Base-by-base conservation (phyloP, 2,797 vertebrate genomes). In the Melanotaenia maccullochi region DNA sequence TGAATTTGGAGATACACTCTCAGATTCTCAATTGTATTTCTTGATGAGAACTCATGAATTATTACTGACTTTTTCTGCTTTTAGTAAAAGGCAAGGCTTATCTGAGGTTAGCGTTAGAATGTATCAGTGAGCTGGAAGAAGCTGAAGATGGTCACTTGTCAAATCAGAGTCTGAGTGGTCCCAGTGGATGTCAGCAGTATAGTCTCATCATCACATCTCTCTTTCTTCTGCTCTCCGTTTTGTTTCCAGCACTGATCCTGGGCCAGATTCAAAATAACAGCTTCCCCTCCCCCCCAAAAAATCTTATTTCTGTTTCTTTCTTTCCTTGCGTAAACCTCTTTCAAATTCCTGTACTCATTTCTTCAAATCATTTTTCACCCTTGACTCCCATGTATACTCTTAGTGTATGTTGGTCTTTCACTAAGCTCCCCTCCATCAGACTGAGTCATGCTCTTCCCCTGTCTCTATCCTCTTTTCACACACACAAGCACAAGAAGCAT, bases 101-200 rank as follows among this genome's bases (percentile, higher is more conserved):
- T 47, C 66, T 7, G 1, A 73, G 65, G 59, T 40, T n/a, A 22
- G 33, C 56, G 60, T 63, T 22, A 3, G 35, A 82, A 69, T 65
- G 38, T 5, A 57, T 76, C 71, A 84, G 78, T 81, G 69, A 66
- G 78, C 67, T 71, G 65, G 24, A 78, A 72, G 82, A 68, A 60
- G 72, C 55, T 66, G 79, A 80, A 70, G 81, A 78, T 70, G 76
- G 75, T 71, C 28, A 51, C 74, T 82, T 77, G 72, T 85, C 84
- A 75, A 55, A 86, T 83, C 79, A 82, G 74, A 79, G 79, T 69
- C 78, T 73, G 77, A 77, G 64, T 75, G 13, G 74, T 84, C 79
- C 59, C 79, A 78, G 68, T 52, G 74, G 87, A 83, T 85, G 84
- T 90, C 85, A 71, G 81, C 73, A 82, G 62, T 75, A 62, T 8